phyloP scores from a whole-genome alignment of 1,140 invertebrate species.

The Calosoma granatense region DNA sequence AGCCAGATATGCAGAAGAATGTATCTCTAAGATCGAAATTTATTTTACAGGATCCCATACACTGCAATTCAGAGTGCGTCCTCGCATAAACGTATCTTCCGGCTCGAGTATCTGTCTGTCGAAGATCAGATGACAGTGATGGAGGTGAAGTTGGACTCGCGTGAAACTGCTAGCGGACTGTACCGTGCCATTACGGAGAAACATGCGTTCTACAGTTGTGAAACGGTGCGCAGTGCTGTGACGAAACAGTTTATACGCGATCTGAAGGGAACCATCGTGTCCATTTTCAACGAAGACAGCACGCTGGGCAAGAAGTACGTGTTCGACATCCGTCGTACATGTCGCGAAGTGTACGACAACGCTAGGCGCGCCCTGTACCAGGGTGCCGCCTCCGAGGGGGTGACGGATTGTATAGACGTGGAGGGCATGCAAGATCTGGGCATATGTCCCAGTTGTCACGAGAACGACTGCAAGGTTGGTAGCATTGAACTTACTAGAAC shows the following conservation, averaged over 20 bases:
- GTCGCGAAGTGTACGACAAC: slow-evolving; percentile 78
- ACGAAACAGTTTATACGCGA: slow-evolving; percentile 80
- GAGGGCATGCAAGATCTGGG: slow-evolving; percentile 1
- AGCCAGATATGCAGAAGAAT: background rate
- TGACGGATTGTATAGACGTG: slow-evolving; percentile 7
- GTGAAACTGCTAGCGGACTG: slow-evolving; percentile 63
- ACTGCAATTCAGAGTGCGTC: slow-evolving; percentile 72
- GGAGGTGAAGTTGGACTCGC: slow-evolving; percentile 71
- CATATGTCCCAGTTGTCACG: slow-evolving; percentile 2
- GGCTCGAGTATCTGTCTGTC: slow-evolving; percentile 60
- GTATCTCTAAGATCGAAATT: slow-evolving; percentile 4
- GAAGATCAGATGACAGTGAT: slow-evolving; percentile 58
- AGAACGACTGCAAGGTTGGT: slow-evolving; percentile 1
- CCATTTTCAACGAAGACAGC: slow-evolving; percentile 82
- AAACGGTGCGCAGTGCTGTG: slow-evolving; percentile 77
- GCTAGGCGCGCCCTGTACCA: slow-evolving; percentile 59
- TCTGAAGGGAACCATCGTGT: slow-evolving; percentile 84
- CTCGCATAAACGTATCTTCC: slow-evolving; percentile 61
- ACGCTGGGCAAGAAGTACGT: slow-evolving; percentile 78
- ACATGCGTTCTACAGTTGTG: slow-evolving; percentile 85
- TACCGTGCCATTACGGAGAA: slow-evolving; percentile 85
- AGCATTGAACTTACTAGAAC: too few species aligned
- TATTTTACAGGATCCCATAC: slow-evolving; percentile 61
- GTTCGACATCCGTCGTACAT: slow-evolving; percentile 78
- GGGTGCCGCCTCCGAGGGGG: slow-evolving; percentile 14